Base-by-base conservation (phyloP, 2,888 invertebrate species). In the Pyralis farinalis region DNA sequence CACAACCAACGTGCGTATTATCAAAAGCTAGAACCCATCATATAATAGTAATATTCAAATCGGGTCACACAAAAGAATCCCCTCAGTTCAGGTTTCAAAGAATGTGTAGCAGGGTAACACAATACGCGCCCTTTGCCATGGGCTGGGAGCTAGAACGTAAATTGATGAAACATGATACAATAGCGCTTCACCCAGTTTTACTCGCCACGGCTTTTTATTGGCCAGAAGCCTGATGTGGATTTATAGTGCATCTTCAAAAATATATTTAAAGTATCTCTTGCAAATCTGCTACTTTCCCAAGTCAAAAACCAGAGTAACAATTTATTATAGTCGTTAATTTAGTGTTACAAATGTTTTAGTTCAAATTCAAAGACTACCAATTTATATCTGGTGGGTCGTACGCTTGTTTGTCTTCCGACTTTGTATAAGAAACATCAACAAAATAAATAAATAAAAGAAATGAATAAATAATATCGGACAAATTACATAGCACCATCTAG, bases 41-140 rank as follows among this genome's bases (percentile, higher is more conserved):
- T 68, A 77, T 78, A 77, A 73, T 72, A 74, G 77, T 74, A 75
- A 84, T 84, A 87, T 85, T 87, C 78, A 85, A 84, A 85, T 84
- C 68, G 69, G 71, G 68, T 63, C 64, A 63, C 69, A 75, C 84
- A 82, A 86, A 84, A 76, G 84, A 78, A 75, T 77, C 60, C 64
- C 16, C 70, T 54, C 57, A 63, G 76, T 69, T 84, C 79, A 68
- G 62, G 74, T 86, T 85, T 75, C 84, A 78, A 75, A 77, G 76
- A 80, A 75, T 77, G 77, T 73, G 68, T 67, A 69, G 60, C 75
- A 70, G 62, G 71, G 85, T 78, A 86, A 86, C 67, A 81, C 77
- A 85, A 86, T 83, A 84, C 51, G 64, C 73, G 67, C 75, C 76
- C 75, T 73, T 59, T 53, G 66, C 62, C 62, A 61, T 43, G 53